Conservation (phyloP, 2,113 vertebrate genomes). For the Phyllostomus hastatus region DNA sequence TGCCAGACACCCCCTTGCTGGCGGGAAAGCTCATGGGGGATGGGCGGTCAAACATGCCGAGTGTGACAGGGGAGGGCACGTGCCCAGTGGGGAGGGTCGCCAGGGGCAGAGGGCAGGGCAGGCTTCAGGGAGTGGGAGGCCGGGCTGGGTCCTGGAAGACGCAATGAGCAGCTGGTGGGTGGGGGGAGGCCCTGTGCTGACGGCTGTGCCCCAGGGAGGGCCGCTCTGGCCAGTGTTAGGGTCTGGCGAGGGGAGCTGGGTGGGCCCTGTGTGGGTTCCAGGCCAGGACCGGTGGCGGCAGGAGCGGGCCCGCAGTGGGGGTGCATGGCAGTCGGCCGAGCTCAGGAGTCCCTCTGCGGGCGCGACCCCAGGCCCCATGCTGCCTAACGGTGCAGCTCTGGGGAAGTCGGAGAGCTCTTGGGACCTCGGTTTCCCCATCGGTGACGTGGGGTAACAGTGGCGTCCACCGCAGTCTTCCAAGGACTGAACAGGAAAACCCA, state of each 20-base stretch:
- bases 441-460: background rate
- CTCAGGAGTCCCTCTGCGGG: background rate
- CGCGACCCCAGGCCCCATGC: fast-evolving
- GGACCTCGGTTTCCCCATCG: background rate
- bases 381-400: background rate
- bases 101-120: background rate
- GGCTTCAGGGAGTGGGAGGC: background rate
- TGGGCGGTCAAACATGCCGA: background rate
- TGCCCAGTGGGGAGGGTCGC: too few species aligned
- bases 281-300: background rate
- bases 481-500: background rate
- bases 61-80: background rate
- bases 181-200: background rate
- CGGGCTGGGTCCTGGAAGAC: background rate
- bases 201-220: background rate
- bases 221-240: background rate
- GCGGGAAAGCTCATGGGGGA: background rate
- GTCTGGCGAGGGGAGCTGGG: background rate
- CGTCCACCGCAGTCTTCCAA: background rate
- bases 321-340: background rate
- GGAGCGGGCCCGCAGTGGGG: background rate
- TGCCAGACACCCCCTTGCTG: background rate
- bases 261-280: background rate
- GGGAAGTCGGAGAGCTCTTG: background rate
- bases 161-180: too few species aligned